Evolutionary conservation across 2,888 invertebrate species (phyloP).

Genomic region (Eupelmus urozonus): DNA sequence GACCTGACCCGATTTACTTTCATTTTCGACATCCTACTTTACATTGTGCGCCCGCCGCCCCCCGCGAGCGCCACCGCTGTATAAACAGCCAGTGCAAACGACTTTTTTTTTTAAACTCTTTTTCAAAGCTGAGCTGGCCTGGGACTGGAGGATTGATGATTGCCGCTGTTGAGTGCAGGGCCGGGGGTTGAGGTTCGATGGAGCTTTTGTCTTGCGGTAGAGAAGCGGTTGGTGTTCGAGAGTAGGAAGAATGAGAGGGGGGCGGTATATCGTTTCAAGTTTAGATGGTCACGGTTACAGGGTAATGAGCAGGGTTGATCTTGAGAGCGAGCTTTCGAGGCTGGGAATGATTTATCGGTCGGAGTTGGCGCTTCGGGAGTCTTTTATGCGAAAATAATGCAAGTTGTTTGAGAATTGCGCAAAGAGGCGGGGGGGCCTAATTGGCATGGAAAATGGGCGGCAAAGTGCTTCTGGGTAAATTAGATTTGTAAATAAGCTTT

Average conservation of each 20-base stretch:
- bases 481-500: too few species aligned
- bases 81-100: too few species aligned
- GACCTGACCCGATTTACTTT: slow-evolving; percentile 58
- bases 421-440: too few species aligned
- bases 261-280: slow-evolving; percentile 5
- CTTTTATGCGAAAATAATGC: background rate
- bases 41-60: slow-evolving; percentile 5
- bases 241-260: background rate
- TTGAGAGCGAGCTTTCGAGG: background rate
- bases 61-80: background rate
- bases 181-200: background rate
- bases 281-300: slow-evolving; percentile 21
- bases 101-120: background rate
- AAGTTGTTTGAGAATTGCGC: too few species aligned
- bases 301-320: background rate
- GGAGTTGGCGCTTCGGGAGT: background rate
- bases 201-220: background rate
- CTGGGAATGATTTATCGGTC: background rate
- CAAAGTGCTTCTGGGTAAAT: too few species aligned
- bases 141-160: background rate
- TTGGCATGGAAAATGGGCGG: too few species aligned
- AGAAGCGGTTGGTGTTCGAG: too few species aligned
- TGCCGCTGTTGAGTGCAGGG: too few species aligned
- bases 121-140: background rate
- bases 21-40: slow-evolving; percentile 55